These are phyloP conservation scores for Anhinga anhinga DNA, from an alignment of 2,113 vertebrate genomes.

Conservation along the genomic window DNA sequence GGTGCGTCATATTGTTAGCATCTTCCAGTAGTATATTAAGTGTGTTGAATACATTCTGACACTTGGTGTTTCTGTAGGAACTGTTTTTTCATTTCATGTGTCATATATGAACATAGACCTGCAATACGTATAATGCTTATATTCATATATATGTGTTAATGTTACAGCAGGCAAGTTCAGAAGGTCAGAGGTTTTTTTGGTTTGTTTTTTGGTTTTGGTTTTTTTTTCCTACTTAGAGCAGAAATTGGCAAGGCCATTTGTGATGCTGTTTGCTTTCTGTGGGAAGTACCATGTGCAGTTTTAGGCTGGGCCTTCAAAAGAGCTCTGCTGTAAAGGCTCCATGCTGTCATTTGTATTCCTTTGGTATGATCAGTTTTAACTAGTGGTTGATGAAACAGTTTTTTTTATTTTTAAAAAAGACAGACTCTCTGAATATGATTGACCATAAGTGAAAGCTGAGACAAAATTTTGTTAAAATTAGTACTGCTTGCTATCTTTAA, in stretches of 20 bases:
- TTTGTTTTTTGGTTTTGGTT: too few species aligned
- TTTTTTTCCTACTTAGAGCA: neutral
- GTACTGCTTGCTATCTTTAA: conserved; percentile 13
- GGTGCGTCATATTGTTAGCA: neutral
- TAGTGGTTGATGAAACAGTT: neutral
- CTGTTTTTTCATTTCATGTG: neutral
- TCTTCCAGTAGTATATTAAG: neutral
- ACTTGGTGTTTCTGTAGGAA: neutral
- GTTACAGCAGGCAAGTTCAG: neutral
- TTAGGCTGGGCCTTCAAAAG: neutral
- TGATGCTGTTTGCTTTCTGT: neutral
- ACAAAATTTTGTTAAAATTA: neutral
- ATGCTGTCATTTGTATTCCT: neutral
- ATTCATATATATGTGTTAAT: neutral
- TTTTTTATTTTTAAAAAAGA: neutral
- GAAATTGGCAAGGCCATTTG: neutral
- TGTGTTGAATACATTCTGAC: neutral
- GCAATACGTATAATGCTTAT: neutral
- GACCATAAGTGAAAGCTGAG: conserved; percentile 20
- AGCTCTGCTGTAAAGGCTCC: neutral
- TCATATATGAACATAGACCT: neutral
- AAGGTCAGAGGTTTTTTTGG: neutral
- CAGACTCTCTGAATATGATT: neutral
- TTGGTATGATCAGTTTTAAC: neutral
- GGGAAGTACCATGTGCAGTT: neutral